Conservation (phyloP, 2,888 invertebrate species). For the Euphydryas editha region DNA sequence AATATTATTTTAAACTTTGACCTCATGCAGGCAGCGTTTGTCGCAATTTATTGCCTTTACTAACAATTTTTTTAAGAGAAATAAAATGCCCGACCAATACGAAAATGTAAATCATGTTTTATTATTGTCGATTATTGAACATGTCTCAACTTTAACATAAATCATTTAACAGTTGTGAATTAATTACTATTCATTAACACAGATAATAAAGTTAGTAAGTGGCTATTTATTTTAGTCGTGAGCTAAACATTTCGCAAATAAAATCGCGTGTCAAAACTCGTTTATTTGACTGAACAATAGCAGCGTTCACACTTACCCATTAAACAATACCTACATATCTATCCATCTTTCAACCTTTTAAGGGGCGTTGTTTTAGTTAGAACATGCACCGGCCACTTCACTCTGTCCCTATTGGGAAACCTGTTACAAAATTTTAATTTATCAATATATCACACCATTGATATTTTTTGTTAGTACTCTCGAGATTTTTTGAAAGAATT, state of each 20-base stretch:
- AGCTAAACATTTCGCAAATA: constrained; percentile 70
- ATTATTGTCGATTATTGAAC: constrained; percentile 65
- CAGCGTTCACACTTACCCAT: constrained; percentile 76
- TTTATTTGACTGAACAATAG: constrained; percentile 74
- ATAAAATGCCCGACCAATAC: constrained; percentile 31
- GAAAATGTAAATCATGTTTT: constrained; percentile 61
- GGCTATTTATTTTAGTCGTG: constrained; percentile 75
- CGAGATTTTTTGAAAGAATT: not conserved
- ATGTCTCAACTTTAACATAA: not conserved
- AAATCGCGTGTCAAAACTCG: constrained; percentile 77
- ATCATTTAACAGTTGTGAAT: constrained; percentile 72
- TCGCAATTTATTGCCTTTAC: constrained; percentile 11
- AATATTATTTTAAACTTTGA: constrained; percentile 5
- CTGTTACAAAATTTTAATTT: constrained; percentile 15
- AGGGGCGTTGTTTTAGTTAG: constrained; percentile 47
- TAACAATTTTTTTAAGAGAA: constrained; percentile 18
- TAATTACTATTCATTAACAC: constrained; percentile 72
- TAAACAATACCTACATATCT: constrained; percentile 71
- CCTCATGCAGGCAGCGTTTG: constrained; percentile 5
- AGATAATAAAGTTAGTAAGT: constrained; percentile 69
- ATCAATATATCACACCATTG: constrained; percentile 13
- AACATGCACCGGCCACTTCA: constrained; percentile 29
- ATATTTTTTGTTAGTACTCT: constrained; percentile 9
- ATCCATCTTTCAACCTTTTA: constrained; percentile 69
- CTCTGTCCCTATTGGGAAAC: constrained; percentile 21